Base-by-base conservation (phyloP, 2,888 invertebrate genomes). In the Euspilapteryx auroguttella region DNA sequence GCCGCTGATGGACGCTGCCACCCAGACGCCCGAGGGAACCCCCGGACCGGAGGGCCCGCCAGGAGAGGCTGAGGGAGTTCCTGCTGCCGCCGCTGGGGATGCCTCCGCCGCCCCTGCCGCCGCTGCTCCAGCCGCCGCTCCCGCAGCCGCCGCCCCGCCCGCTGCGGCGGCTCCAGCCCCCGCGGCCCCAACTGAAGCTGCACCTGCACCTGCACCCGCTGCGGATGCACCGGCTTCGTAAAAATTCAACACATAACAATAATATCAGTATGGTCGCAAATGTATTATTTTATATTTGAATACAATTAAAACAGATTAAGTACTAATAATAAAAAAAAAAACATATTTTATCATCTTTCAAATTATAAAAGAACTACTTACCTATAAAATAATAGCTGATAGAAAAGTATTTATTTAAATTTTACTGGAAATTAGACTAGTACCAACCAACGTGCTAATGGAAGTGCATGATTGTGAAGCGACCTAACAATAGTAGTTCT, bases 361-460 rank as follows among this genome's bases (percentile, higher is more conserved):
- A n/a, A n/a, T n/a, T n/a, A n/a, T n/a, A n/a, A n/a, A n/a, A n/a
- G n/a, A n/a, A n/a, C n/a, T n/a, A n/a, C n/a, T n/a, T n/a, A n/a
- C n/a, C n/a, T n/a, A n/a, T n/a, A n/a, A n/a, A n/a, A n/a, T n/a
- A 9, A 62, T 71, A 71, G 71, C 71, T 71, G 71, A 69, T 73
- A 69, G 71, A 73, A 73, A 66, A 45, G 48, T 50, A 43, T 46
- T 47, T 53, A 35, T 42, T 42, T 47, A 32, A 32, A 24, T 30
- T 33, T 28, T n/a, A n/a, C n/a, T n/a, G n/a, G n/a, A n/a, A n/a
- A n/a, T n/a, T n/a, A n/a, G n/a, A n/a, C 24, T 8, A 24, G 13
- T 13, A 14, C 10, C n/a, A 5, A 12, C 12, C 12, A 24, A n/a
- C 3, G 13, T 13, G 5, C 12, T 12, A 6, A 25, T 5, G 10